A percentile compares a stretch with the other conserved stretches of the same genome.
These are phyloP conservation scores for Oligia latruncula DNA, from an alignment of 2,888 invertebrate species.

Conservation along the genomic window DNA sequence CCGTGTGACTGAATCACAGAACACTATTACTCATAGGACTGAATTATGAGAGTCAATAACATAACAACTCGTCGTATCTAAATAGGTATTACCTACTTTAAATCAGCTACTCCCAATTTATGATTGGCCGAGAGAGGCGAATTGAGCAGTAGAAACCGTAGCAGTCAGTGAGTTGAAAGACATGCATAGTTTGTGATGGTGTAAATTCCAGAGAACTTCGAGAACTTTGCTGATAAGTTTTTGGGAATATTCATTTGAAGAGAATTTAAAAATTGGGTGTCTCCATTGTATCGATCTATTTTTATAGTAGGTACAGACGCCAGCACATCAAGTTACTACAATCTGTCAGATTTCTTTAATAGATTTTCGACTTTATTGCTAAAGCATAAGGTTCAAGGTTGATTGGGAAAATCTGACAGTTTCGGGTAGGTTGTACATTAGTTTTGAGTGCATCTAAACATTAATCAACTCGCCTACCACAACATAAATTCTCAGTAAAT, in stretches of 20 bases:
- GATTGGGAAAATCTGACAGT: too few relatives aligned
- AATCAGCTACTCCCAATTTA: not conserved
- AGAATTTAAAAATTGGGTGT: not conserved
- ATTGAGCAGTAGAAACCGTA: not conserved
- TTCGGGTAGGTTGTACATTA: too few relatives aligned
- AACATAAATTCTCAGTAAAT: not conserved
- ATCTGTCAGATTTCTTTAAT: too few relatives aligned
- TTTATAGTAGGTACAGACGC: not conserved
- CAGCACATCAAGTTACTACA: too few relatives aligned
- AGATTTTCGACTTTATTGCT: too few relatives aligned
- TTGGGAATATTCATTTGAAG: not conserved
- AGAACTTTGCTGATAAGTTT: not conserved
- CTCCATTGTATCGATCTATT: not conserved
- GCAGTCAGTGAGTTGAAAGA: not conserved
- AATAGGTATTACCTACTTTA: not conserved
- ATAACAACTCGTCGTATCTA: not conserved
- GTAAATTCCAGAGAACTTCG: too few relatives aligned
- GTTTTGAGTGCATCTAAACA: not conserved
- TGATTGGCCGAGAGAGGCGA: too few relatives aligned
- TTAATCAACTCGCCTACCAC: not conserved
- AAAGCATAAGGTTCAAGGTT: too few relatives aligned
- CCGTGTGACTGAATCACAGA: not conserved
- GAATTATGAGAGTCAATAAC: not conserved
- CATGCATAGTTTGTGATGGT: not conserved
- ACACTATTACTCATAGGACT: too few relatives aligned